Conservation (phyloP, 2,888 invertebrate genomes). For the Leptopilina myrica region DNA sequence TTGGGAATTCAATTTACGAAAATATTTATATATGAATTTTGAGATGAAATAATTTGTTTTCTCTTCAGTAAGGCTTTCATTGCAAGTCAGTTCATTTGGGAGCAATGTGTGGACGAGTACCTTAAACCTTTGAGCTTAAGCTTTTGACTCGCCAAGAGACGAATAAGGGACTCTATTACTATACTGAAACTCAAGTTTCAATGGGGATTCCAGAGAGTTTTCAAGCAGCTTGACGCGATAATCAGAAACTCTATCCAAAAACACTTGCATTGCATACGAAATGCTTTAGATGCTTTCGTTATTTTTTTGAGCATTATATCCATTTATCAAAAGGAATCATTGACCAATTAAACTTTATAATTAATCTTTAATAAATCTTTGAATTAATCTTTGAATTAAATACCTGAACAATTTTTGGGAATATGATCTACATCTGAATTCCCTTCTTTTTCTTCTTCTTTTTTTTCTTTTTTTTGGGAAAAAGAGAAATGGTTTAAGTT, state of each 20-base stretch:
- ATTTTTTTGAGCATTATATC: background rate
- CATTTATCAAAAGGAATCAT: too few relatives aligned
- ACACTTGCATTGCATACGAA: background rate
- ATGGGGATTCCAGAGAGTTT: conserved; percentile 18
- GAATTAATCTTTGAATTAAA: too few relatives aligned
- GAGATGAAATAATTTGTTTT: background rate
- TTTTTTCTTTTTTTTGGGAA: background rate
- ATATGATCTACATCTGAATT: too few relatives aligned
- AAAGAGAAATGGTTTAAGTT: background rate
- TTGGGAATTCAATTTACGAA: too few relatives aligned
- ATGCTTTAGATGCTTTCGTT: background rate
- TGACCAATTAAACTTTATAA: too few relatives aligned
- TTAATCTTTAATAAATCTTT: too few relatives aligned
- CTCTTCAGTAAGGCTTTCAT: background rate
- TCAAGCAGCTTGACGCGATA: conserved; percentile 24
- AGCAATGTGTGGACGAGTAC: conserved; percentile 1
- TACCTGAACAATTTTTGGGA: too few relatives aligned
- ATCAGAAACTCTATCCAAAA: conserved; percentile 23
- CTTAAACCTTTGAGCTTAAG: conserved; percentile 9
- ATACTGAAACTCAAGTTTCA: conserved; percentile 13
- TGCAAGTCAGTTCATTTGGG: background rate
- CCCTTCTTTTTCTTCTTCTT: too few relatives aligned
- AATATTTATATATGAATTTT: too few relatives aligned
- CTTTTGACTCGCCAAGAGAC: conserved; percentile 9
- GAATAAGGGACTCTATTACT: conserved; percentile 8